These are phyloP conservation scores for Meloidogyne exigua DNA, from an alignment of 1,140 invertebrate genomes.

Conservation along the genomic window DNA sequence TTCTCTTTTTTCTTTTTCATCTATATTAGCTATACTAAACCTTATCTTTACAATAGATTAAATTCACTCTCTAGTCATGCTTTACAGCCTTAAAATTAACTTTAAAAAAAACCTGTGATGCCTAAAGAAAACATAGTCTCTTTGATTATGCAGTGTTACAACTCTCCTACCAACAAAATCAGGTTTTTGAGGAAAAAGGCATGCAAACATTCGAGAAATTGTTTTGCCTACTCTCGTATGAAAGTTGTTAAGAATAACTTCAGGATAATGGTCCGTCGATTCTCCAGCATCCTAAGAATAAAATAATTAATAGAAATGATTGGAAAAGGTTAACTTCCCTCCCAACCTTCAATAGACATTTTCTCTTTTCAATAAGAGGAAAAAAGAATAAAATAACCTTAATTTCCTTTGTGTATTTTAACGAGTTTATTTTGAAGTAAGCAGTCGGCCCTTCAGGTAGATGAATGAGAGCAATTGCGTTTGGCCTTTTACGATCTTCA, in stretches of 20 bases:
- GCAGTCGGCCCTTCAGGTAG: slow-evolving; percentile 92
- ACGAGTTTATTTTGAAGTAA: slow-evolving; percentile 71
- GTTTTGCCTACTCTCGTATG: slow-evolving; percentile 85
- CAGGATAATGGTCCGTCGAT: slow-evolving; percentile 70
- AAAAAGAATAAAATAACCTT: slow-evolving; percentile 42
- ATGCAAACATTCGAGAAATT: slow-evolving; percentile 87
- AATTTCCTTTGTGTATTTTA: slow-evolving; percentile 67
- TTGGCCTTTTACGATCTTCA: slow-evolving; percentile 85
- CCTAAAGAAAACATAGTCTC: slow-evolving; percentile 97
- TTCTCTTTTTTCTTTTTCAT: no score
- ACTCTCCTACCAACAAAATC: slow-evolving; percentile 86
- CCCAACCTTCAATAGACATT: background rate
- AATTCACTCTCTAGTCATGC: no score
- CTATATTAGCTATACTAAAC: no score
- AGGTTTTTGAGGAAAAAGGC: slow-evolving; percentile 91
- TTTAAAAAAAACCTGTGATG: slow-evolving; percentile 85
- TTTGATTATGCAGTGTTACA: slow-evolving; percentile 95
- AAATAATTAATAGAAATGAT: background rate
- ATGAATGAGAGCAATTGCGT: slow-evolving; percentile 86
- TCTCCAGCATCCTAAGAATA: slow-evolving; percentile 53
- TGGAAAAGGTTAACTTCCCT: background rate
- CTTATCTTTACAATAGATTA: no score
- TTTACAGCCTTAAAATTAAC: background rate
- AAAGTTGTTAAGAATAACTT: slow-evolving; percentile 95
- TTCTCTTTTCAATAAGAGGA: background rate